Evolutionary conservation across 1,140 invertebrate species (phyloP).

Genomic region (Forficula auricularia): DNA sequence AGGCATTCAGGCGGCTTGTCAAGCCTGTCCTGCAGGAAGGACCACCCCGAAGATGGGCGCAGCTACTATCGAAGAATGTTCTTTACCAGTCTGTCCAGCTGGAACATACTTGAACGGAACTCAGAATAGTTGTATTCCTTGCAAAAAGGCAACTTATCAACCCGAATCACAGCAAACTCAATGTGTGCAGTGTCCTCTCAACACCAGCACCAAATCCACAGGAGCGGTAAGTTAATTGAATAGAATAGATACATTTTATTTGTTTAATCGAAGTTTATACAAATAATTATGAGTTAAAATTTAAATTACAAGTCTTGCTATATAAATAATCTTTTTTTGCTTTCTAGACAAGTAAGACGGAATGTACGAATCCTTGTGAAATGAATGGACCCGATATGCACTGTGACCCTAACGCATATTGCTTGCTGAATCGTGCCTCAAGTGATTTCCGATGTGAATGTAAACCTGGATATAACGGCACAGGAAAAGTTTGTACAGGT

Average conservation of each 20-base stretch:
- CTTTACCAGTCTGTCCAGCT: conserved; percentile 66
- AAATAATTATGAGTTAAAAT: conserved; percentile 6
- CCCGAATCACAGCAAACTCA: conserved; percentile 72
- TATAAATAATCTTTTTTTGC: conserved; percentile 4
- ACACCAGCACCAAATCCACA: conserved; percentile 72
- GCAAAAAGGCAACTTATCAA: conserved; percentile 85
- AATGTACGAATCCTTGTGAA: conserved; percentile 83
- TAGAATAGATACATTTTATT: conserved; percentile 7
- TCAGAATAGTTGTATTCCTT: conserved; percentile 67
- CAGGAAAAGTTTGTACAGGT: conserved; percentile 56
- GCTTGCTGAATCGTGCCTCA: conserved; percentile 66
- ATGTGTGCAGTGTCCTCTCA: conserved; percentile 76
- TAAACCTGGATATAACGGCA: conserved; percentile 84
- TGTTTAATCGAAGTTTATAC: conserved; percentile 4
- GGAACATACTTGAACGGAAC: conserved; percentile 71
- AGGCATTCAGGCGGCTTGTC: conserved; percentile 73
- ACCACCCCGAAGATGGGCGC: conserved; percentile 74
- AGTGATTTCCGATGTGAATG: conserved; percentile 83
- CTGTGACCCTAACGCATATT: conserved; percentile 76
- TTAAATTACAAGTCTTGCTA: background rate
- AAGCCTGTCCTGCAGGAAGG: conserved; percentile 68
- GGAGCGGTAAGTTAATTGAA: conserved; percentile 45
- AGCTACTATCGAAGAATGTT: conserved; percentile 74
- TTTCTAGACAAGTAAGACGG: conserved; percentile 51
- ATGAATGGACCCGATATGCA: conserved; percentile 66